Evolutionary conservation across 2,113 vertebrate genomes (phyloP), one percentile per base, ranked within the genome.

Genomic region (Gallinago jamesoni): DNA sequence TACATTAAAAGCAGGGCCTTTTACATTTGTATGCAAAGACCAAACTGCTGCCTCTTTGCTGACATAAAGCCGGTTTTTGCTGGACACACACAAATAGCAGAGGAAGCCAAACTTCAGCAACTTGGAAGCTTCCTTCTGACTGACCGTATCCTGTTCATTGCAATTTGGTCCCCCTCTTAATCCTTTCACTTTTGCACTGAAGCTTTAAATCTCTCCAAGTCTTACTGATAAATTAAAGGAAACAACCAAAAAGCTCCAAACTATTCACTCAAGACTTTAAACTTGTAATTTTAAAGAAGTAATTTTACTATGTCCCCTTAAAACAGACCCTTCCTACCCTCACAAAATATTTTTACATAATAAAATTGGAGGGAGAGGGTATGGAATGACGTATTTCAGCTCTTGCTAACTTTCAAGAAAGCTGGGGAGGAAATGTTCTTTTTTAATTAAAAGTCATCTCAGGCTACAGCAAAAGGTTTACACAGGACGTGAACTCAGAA

Each of bases 381-480:
- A 85, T 30, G 48, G 84, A 79, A 91, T 47, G 45, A 68, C 1
- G 1, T 68, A 59, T 70, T 92, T 77, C 63, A 92, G 24, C 47
- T 85, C 41, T 43, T 85, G 33, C 33, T 89, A 78, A 75, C 47
- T 87, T 76, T 73, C 22, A 78, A 75, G 52, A 91, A 89, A 2
- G 31, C 35, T 77, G 31, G 1, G 8, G 9, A 5, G 12, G 3
- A 3, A 60, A 22, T 24, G 3, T n/a, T 79, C 14, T 37, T 72
- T 85, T 79, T 84, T 39, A 53, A 70, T 80, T 73, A 37, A 50
- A 84, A 80, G 82, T 86, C n/a, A 86, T 87, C 83, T 86, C 78
- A 88, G 81, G 69, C 59, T 68, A 87, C 35, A 88, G 64, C 1
- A 2, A 45, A 87, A 90, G 25, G 11, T 92, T 60, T 85, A 82